Evolutionary conservation across 2,888 invertebrate species (phyloP).

Genomic region (Calameuta pallipes): DNA sequence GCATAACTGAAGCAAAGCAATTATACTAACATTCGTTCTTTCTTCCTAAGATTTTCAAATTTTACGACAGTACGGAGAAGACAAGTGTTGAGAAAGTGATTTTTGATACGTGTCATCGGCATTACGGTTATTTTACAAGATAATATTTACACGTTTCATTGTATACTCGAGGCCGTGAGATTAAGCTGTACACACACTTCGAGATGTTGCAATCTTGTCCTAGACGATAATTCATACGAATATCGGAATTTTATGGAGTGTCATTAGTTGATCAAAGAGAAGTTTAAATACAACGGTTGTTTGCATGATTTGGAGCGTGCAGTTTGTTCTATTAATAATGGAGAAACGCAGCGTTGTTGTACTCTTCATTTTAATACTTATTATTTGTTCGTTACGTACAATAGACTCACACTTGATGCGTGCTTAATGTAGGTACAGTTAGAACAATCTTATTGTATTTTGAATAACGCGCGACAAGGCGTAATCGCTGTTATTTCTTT

Average conservation of each 20-base stretch:
- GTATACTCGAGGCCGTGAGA: slow-evolving; percentile 23
- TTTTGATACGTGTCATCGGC: neutral
- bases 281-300: neutral
- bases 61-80: neutral
- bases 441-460: neutral
- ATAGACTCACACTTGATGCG: neutral
- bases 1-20: slow-evolving; percentile 34
- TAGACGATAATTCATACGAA: slow-evolving; percentile 11
- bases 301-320: neutral
- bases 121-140: slow-evolving; percentile 48
- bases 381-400: neutral
- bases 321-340: neutral
- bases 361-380: neutral
- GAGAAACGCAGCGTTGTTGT: neutral
- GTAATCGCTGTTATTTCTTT: neutral
- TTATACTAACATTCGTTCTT: slow-evolving; percentile 11
- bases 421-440: neutral
- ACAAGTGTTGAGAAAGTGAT: neutral
- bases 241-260: neutral
- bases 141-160: slow-evolving; percentile 46
- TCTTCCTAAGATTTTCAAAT: neutral
- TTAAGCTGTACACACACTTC: slow-evolving; percentile 34
- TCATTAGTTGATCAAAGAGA: neutral
- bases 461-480: neutral
- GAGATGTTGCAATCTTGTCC: slow-evolving; percentile 12